These are phyloP conservation scores for Aporophyla nigra DNA, from an alignment of 2,888 invertebrate genomes.

Conservation along the genomic window DNA sequence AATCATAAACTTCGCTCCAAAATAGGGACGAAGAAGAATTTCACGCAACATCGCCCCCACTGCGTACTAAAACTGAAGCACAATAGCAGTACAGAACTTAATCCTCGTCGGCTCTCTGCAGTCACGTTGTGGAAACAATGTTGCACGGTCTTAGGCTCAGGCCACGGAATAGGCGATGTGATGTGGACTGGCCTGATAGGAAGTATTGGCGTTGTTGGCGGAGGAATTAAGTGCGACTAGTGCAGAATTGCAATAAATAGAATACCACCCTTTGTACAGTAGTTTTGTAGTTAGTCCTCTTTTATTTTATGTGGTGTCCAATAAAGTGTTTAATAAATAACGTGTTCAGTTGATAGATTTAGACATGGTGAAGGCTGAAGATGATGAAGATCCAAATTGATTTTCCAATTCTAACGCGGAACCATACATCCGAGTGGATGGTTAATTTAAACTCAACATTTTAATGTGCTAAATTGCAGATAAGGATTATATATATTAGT, in stretches of 20 bases:
- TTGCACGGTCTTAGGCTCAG: slow-evolving; percentile 64
- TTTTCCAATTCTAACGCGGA: background rate
- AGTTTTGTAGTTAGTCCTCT: too few species aligned
- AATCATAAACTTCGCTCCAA: slow-evolving; percentile 36
- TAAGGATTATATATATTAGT: background rate
- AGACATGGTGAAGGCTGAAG: background rate
- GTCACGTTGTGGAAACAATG: slow-evolving; percentile 76
- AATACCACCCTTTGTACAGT: too few species aligned
- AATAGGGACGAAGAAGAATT: slow-evolving; percentile 47
- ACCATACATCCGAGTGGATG: too few species aligned
- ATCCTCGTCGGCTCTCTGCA: slow-evolving; percentile 69
- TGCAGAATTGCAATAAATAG: background rate
- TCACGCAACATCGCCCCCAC: slow-evolving; percentile 55
- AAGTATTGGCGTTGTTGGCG: slow-evolving; percentile 21
- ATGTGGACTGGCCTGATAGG: slow-evolving; percentile 32
- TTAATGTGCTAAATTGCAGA: background rate
- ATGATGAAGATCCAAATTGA: background rate
- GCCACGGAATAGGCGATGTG: slow-evolving; percentile 54
- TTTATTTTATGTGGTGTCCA: too few species aligned
- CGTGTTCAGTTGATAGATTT: background rate
- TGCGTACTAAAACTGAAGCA: slow-evolving; percentile 50
- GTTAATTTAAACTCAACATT: background rate
- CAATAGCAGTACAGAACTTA: slow-evolving; percentile 66
- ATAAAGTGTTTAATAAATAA: too few species aligned
- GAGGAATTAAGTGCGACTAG: slow-evolving; percentile 16